These are phyloP conservation scores for Galerucella calmariensis DNA, from an alignment of 2,888 invertebrate genomes.

Conservation along the genomic window DNA sequence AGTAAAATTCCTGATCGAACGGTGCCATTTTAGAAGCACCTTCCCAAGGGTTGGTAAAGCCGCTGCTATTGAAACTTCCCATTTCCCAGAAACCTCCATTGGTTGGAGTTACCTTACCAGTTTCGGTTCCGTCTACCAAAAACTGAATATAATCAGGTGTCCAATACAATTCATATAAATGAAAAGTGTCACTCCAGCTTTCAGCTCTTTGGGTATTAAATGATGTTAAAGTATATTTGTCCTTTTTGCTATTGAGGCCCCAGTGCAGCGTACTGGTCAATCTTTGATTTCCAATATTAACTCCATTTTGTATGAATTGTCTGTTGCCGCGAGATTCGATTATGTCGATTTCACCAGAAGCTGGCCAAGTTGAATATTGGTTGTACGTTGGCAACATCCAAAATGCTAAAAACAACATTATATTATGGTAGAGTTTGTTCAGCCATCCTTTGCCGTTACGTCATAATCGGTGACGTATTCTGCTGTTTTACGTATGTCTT, in stretches of 20 bases:
- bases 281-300: conserved; percentile 69
- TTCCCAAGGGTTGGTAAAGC: conserved; percentile 70
- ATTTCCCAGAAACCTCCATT: conserved; percentile 75
- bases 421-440: too few species aligned
- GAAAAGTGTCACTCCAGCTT: conserved; percentile 70
- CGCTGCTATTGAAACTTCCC: conserved; percentile 68
- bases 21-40: conserved; percentile 71
- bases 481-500: too few species aligned
- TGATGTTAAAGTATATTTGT: conserved; percentile 66
- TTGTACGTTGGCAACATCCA: conserved; percentile 76
- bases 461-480: too few species aligned
- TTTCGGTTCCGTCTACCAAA: conserved; percentile 67
- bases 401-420: conserved; percentile 67
- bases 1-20: conserved; percentile 75
- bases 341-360: conserved; percentile 79
- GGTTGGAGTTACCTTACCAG: conserved; percentile 68
- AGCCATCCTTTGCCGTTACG: too few species aligned
- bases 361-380: conserved; percentile 76
- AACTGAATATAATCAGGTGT: conserved; percentile 68
- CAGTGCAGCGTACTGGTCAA: conserved; percentile 74
- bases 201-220: conserved; percentile 60
- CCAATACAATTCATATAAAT: conserved; percentile 76
- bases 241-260: conserved; percentile 70
- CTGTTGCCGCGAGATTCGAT: conserved; percentile 75
- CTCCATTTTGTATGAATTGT: conserved; percentile 51